Evolutionary conservation across 64 coral and sea anemone genomes (phyloP).

Genomic region (Porites australiensis): DNA sequence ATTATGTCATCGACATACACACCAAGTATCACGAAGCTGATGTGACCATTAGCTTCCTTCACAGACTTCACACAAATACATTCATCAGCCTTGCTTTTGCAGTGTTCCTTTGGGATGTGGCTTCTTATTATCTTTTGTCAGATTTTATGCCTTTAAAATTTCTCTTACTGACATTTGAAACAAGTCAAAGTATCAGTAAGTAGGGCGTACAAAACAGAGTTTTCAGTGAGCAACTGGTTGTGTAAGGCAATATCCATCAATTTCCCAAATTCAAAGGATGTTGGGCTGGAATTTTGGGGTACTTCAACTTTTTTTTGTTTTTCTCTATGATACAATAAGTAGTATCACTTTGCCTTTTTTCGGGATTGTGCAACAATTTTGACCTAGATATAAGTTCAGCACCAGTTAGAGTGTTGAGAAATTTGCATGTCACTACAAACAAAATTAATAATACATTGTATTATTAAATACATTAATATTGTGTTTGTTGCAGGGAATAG

Average conservation of each 20-base stretch:
- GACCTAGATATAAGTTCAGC: slow-evolving; percentile 6
- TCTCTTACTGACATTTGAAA: slow-evolving; percentile 31
- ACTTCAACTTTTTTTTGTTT: neutral
- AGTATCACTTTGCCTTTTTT: no score
- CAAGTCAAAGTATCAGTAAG: slow-evolving; percentile 33
- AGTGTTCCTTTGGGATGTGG: slow-evolving; percentile 60
- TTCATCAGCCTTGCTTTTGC: no score
- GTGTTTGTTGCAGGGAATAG: slow-evolving; percentile 25
- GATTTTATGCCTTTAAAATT: slow-evolving; percentile 28
- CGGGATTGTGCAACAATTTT: no score
- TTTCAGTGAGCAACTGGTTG: slow-evolving; percentile 45
- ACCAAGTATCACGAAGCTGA: no score
- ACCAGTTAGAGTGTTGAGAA: neutral
- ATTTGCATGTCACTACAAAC: neutral
- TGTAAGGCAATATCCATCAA: slow-evolving; percentile 41
- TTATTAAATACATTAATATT: slow-evolving; percentile 12
- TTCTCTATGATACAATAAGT: slow-evolving; percentile 1
- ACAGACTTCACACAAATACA: no score
- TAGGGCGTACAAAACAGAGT: slow-evolving; percentile 11
- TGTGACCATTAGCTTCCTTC: no score
- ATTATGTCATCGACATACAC: no score
- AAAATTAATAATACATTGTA: no score
- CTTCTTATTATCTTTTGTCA: slow-evolving; percentile 10
- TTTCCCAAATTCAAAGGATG: slow-evolving; percentile 10
- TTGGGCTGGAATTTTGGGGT: neutral